Evolutionary conservation across 2,888 invertebrate genomes (phyloP), one percentile per base, ranked within the genome.

Genomic region (Eledone cirrhosa): DNA sequence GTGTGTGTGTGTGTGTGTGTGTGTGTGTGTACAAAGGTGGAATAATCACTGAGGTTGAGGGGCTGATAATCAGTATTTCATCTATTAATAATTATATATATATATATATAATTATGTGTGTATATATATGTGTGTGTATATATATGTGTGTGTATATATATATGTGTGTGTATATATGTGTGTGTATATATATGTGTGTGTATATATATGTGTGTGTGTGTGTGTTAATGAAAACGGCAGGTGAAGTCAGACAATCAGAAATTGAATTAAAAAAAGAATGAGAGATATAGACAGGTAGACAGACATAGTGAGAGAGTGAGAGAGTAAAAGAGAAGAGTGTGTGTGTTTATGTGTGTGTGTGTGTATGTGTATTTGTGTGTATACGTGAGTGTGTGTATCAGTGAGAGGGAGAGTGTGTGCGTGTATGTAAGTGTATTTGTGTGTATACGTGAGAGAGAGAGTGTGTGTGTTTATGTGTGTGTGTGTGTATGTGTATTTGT

Each of bases 31-130:
- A 65, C 29, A 24, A 27, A 24, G 8, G 29, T 59, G 7, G 7
- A 7, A 16, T 59, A 7, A 14, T 7, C 59, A 2, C 19, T 7
- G 13, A 14, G 16, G 1, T 7, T 22, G 8, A 24, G 16, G 24
- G 24, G 24, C n/a, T 0, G 16, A 14, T 16, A 59, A 7, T 8
- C 8, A 59, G 5, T 14, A 59, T 59, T 2, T 7, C 7, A 16
- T 24, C 16, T 7, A 7, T 2, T 14, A 59, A 13, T 7, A 59
- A n/a, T n/a, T n/a, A n/a, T n/a, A n/a, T n/a, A n/a, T n/a, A n/a
- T n/a, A n/a, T n/a, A n/a, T n/a, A n/a, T n/a, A n/a, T n/a, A n/a
- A 1, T 4, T 24, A 8, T 13, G 24, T 3, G 1, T 1, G 4
- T 63, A 1, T 7, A 7, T 63, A 63, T 63, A 63, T 22, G 24